phyloP scores from a whole-genome alignment of 2,113 vertebrate genomes.

The Otocyon megalotis region DNA sequence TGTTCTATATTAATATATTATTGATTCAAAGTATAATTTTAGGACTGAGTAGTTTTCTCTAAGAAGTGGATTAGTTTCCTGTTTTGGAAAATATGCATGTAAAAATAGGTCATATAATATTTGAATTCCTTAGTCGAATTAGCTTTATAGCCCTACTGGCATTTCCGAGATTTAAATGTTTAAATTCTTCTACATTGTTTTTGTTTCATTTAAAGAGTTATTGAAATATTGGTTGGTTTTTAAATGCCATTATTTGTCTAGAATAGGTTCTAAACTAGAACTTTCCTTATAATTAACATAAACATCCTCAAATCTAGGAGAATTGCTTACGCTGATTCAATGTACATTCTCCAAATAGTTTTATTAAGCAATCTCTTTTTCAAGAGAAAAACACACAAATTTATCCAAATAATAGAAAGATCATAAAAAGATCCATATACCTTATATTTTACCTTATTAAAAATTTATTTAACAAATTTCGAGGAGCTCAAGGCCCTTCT shows the following conservation, averaged over 20 bases:
- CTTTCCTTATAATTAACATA: background rate
- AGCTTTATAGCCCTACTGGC: background rate
- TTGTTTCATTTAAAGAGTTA: background rate
- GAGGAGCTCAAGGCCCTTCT: background rate
- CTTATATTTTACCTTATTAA: background rate
- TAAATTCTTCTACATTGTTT: background rate
- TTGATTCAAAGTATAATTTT: background rate
- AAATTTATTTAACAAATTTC: background rate
- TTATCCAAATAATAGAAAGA: background rate
- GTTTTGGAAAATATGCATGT: conserved; percentile 10
- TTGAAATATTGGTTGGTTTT: conserved; percentile 38
- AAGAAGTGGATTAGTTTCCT: background rate
- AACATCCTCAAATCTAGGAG: background rate
- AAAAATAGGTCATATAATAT: conserved; percentile 24
- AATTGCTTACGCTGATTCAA: background rate
- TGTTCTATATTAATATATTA: background rate
- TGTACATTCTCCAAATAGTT: background rate
- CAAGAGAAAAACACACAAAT: background rate
- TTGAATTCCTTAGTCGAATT: conserved; percentile 25
- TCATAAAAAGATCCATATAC: background rate
- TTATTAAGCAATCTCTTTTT: background rate
- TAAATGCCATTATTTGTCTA: background rate
- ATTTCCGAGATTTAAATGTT: conserved; percentile 32
- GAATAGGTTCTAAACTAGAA: background rate
- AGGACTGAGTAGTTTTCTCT: background rate